phyloP scores from a whole-genome alignment of 2,888 invertebrate species.

The Cephus spinipes region DNA sequence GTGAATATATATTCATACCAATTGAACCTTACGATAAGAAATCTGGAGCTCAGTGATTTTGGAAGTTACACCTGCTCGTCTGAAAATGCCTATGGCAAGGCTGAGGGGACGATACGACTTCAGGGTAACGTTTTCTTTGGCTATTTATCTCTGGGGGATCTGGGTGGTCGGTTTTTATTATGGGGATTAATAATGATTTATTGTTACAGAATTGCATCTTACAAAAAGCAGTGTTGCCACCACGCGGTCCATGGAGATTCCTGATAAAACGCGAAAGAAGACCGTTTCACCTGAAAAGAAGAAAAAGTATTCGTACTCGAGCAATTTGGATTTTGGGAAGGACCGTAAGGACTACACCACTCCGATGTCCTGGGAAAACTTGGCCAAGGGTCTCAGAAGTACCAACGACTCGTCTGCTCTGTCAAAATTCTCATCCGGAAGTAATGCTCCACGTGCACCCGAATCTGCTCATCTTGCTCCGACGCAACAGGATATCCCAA shows the following conservation, averaged over 20 bases:
- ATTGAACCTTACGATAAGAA: constrained; percentile 84
- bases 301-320: constrained; percentile 28
- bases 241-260: constrained; percentile 25
- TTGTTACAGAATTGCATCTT: constrained; percentile 35
- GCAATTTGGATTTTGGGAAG: neutral
- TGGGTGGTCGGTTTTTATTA: neutral
- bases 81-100: constrained; percentile 83
- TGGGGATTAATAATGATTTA: neutral
- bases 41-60: constrained; percentile 78
- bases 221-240: constrained; percentile 32
- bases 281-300: constrained; percentile 24
- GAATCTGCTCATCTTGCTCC: constrained; percentile 43
- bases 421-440: constrained; percentile 16
- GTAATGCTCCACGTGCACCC: constrained; percentile 14
- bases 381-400: constrained; percentile 34
- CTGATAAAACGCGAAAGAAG: constrained; percentile 28
- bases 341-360: constrained; percentile 27
- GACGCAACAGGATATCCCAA: constrained; percentile 29
- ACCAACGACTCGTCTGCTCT: constrained; percentile 27
- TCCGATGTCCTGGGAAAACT: constrained; percentile 33
- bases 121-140: constrained; percentile 72
- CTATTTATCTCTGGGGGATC: neutral
- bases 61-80: constrained; percentile 84
- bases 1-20: constrained; percentile 81
- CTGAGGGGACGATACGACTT: constrained; percentile 81